A percentile compares a stretch with the other conserved stretches of the same genome.
Conservation (phyloP, 2,113 vertebrate species). For the Bubalus kerabau region DNA sequence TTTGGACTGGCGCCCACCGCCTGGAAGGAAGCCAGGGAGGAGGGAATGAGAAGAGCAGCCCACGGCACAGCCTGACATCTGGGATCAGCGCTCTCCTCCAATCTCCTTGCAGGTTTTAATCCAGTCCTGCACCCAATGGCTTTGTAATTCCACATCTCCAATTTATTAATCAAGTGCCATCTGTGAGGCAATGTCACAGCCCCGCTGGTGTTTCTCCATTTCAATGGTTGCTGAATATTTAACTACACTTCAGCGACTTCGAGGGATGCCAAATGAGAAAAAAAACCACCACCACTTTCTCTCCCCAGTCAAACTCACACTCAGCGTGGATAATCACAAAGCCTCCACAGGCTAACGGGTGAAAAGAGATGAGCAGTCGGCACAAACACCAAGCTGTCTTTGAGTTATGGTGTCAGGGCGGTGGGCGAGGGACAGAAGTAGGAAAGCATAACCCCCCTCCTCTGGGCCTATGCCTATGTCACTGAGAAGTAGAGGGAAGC, state of each 20-base stretch:
- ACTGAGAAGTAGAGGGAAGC: not conserved
- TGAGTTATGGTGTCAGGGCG: not conserved
- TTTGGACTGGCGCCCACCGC: not conserved
- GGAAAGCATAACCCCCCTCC: not conserved
- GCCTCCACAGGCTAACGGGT: not conserved
- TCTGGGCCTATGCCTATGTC: not conserved
- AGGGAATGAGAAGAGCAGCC: rapidly evolving
- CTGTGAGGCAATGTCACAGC: slow-evolving; percentile 63
- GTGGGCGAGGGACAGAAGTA: not conserved
- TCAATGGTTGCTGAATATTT: slow-evolving; percentile 61
- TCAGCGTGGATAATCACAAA: slow-evolving; percentile 23
- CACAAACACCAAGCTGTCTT: not conserved
- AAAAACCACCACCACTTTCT: not conserved
- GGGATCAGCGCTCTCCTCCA: not conserved
- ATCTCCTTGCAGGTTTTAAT: not conserved
- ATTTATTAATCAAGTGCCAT: slow-evolving; percentile 61
- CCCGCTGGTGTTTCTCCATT: slow-evolving; percentile 60
- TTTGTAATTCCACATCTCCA: not conserved
- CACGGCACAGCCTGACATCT: not conserved
- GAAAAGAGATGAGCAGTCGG: not conserved
- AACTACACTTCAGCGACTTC: slow-evolving; percentile 41
- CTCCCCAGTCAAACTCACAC: not conserved
- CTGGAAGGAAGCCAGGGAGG: not conserved
- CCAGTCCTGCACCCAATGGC: not conserved
- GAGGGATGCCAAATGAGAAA: not conserved